Conservation (phyloP, 2,113 vertebrate species). For the Rynchops niger region DNA sequence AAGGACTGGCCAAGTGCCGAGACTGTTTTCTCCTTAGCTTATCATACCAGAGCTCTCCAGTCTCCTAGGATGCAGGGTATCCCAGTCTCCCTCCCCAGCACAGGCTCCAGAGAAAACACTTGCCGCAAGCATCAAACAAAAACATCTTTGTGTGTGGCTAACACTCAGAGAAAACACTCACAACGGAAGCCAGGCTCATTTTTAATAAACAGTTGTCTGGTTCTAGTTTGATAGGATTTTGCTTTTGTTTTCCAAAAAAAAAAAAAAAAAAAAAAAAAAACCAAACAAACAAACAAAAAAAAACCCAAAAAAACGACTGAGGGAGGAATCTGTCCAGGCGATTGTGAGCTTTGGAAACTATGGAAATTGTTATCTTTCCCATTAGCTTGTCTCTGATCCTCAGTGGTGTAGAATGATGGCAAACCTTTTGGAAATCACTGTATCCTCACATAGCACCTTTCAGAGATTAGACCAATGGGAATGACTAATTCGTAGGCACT, state of each 20-base stretch:
- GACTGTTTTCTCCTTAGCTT: neutral
- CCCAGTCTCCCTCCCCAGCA: neutral
- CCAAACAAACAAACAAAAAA: no score
- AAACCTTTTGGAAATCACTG: conserved; percentile 5
- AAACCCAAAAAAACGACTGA: neutral
- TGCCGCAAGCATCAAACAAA: neutral
- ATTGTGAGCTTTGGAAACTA: neutral
- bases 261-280: neutral
- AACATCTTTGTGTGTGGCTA: neutral
- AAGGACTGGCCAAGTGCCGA: neutral
- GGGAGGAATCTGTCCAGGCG: neutral
- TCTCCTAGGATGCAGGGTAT: neutral
- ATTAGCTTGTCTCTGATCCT: neutral
- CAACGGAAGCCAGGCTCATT: neutral
- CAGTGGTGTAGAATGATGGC: neutral
- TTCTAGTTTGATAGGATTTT: neutral
- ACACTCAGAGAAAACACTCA: neutral
- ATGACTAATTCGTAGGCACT: conserved; percentile 18
- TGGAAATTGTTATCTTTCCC: neutral
- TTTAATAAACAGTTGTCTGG: neutral
- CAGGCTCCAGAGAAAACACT: neutral
- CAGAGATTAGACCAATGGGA: neutral
- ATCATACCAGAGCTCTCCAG: neutral
- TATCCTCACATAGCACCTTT: neutral
- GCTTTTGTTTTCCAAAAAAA: neutral